Evolutionary conservation across 2,888 invertebrate genomes (phyloP), one percentile per base, ranked within the genome.

Genomic region (Phortica okadai): DNA sequence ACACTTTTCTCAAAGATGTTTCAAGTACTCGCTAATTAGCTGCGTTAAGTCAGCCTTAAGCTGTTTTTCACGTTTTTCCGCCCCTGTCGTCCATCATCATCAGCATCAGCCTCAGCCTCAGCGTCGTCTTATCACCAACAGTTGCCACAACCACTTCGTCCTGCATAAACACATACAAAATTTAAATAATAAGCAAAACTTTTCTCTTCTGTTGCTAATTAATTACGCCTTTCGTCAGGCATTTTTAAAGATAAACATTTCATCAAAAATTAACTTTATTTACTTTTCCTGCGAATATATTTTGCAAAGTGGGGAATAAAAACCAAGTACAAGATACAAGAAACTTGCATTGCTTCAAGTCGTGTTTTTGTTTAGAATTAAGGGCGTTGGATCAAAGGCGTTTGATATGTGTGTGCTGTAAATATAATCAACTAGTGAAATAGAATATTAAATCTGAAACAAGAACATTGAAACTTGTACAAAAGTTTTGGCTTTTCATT

Each of bases 201-300:
- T 77, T 83, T 81, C 80, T 74, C 25, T n/a, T 21, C 70, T 58
- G 25, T 56, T 77, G 82, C 83, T 85, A 85, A 85, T 85, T 85
- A 85, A 86, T 85, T 86, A 86, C 82, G 86, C 79, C 82, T 83
- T 85, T 85, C 82, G 82, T 83, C 82, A 80, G 14, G 45, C 25
- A 83, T 83, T 86, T 86, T 85, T 80, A 62, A 62, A 85, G 84
- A 86, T 81, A 86, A 85, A 85, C 85, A 85, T 84, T 85, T 86
- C 86, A 84, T 85, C 86, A 85, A 81, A 85, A 84, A 85, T 85
- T 86, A 82, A 82, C 16, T 69, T 45, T 45, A 45, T 45, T 69
- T 62, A 82, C 25, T 25, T 62, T 62, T 62, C 10, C 10, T 25
- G 62, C 21, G 25, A 21, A 62, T 62, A 62, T 62, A 16, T 62